Conservation (phyloP, 2,113 vertebrate species). For the Bombycilla garrulus region DNA sequence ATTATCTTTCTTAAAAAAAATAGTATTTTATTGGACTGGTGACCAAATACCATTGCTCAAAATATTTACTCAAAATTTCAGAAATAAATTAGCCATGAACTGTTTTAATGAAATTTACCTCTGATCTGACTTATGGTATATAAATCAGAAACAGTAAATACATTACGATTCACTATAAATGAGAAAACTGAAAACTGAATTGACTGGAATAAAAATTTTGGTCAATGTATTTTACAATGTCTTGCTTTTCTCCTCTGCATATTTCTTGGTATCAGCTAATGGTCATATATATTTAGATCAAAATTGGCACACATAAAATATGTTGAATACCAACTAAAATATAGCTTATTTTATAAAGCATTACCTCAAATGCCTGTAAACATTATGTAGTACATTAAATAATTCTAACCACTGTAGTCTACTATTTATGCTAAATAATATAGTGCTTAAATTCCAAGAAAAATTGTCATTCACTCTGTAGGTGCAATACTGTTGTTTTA, state of each 20-base stretch:
- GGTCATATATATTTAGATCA: background rate
- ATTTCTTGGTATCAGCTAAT: background rate
- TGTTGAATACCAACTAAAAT: background rate
- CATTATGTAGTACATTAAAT: background rate
- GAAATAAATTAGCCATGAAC: background rate
- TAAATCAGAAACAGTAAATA: background rate
- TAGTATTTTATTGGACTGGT: background rate
- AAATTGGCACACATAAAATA: background rate
- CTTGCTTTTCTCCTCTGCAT: background rate
- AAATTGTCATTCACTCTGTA: background rate
- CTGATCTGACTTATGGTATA: background rate
- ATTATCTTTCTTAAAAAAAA: background rate
- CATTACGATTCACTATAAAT: background rate
- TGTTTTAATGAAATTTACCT: background rate
- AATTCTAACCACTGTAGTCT: background rate
- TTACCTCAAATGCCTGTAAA: background rate
- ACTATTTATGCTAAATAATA: background rate
- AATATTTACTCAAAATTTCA: slow-evolving; percentile 11
- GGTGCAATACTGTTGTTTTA: background rate
- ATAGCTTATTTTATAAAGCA: background rate
- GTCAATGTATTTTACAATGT: background rate
- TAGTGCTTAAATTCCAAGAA: background rate
- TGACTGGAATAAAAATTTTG: background rate
- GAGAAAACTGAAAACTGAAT: background rate
- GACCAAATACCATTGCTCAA: background rate